phyloP scores from a whole-genome alignment of 2,113 vertebrate genomes.

The Podocnemis expansa region DNA sequence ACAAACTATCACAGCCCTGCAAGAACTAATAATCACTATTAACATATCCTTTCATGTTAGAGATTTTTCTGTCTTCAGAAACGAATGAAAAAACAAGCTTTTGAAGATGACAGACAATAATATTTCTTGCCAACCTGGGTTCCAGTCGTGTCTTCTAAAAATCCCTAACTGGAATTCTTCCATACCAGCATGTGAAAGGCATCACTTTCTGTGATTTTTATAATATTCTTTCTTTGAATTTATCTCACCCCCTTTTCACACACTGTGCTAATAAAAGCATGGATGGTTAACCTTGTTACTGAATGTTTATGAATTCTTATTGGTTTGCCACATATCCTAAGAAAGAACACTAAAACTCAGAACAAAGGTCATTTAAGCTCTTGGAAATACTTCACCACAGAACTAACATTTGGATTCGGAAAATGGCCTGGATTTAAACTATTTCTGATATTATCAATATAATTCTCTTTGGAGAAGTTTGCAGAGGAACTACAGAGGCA shows the following conservation, averaged over 20 bases:
- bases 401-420: neutral
- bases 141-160: neutral
- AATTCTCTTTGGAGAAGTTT: neutral
- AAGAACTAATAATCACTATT: neutral
- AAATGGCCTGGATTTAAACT: neutral
- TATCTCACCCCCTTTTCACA: neutral
- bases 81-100: neutral
- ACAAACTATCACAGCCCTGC: neutral
- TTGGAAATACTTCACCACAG: rapidly evolving
- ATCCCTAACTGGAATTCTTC: neutral
- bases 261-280: neutral
- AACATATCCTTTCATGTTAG: neutral
- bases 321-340: neutral
- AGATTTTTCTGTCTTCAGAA: neutral
- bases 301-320: neutral
- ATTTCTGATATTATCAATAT: too few species aligned
- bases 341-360: rapidly evolving
- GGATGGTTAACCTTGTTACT: neutral
- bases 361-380: neutral
- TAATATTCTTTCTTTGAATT: neutral
- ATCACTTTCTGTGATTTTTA: neutral
- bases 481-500: neutral
- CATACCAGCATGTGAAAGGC: neutral
- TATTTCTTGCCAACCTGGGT: neutral
- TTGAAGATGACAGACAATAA: neutral